phyloP scores from a whole-genome alignment of 2,888 invertebrate genomes.

The Amiota minor region DNA sequence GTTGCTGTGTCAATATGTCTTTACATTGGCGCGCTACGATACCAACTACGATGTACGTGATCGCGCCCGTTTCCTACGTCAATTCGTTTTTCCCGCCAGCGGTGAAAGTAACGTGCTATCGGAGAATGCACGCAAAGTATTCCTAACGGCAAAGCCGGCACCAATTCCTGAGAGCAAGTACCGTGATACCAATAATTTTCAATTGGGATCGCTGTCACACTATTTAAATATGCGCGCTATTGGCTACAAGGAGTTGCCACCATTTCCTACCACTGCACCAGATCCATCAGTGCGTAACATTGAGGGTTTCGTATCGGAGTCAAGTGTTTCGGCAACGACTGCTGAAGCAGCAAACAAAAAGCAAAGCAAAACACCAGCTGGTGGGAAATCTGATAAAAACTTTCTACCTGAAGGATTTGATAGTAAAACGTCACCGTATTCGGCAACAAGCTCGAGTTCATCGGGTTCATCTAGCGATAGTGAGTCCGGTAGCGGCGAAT shows the following conservation, averaged over 20 bases:
- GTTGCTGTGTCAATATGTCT: slow-evolving; percentile 92
- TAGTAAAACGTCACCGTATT: slow-evolving; percentile 70
- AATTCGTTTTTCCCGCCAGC: slow-evolving; percentile 80
- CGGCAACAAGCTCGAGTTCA: slow-evolving; percentile 48
- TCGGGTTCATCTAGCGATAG: slow-evolving; percentile 57
- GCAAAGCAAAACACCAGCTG: neutral
- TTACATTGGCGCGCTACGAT: slow-evolving; percentile 96
- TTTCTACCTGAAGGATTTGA: slow-evolving; percentile 76
- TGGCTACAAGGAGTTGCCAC: slow-evolving; percentile 92
- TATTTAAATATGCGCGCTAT: slow-evolving; percentile 88
- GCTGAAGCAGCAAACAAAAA: slow-evolving; percentile 25
- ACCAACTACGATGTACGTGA: slow-evolving; percentile 98
- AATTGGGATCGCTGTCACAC: slow-evolving; percentile 95
- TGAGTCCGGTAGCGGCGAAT: slow-evolving; percentile 34
- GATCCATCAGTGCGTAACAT: slow-evolving; percentile 87
- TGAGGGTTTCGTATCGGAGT: slow-evolving; percentile 69
- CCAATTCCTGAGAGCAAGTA: slow-evolving; percentile 90
- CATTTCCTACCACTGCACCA: slow-evolving; percentile 84
- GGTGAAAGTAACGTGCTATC: slow-evolving; percentile 76
- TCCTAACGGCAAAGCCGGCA: slow-evolving; percentile 94
- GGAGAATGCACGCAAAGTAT: slow-evolving; percentile 85
- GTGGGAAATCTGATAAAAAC: slow-evolving; percentile 75
- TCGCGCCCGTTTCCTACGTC: slow-evolving; percentile 90
- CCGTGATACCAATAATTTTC: slow-evolving; percentile 88
- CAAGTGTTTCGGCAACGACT: slow-evolving; percentile 48